Evolutionary conservation across 2,797 vertebrate species (phyloP), one percentile per base, ranked within the genome.

Genomic region (Eupleurogrammus muticus): DNA sequence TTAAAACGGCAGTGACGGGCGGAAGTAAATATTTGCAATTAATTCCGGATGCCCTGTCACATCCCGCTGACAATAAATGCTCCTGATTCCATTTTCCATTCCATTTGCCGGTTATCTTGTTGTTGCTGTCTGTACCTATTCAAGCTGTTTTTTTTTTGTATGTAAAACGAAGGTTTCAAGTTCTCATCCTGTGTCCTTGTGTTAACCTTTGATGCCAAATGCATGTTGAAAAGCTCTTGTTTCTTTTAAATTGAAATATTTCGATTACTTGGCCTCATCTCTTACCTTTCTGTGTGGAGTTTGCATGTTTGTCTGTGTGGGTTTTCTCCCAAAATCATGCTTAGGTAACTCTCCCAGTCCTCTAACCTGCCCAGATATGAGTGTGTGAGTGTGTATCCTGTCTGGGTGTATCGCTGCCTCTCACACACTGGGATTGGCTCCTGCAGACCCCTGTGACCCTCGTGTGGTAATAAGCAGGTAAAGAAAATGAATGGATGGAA

Each of bases 21-120:
- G 50, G 19, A 69, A 71, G 86, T 83, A 89, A 90, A 91, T 90
- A 89, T 93, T 93, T 86, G 82, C 57, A 64, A 90, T 88, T 59
- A 64, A 82, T 85, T 82, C 67, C 11, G 46, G 54, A 59, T 20
- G 20, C 42, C 23, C 32, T 36, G 76, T 79, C 77, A 68, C 42
- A 61, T 64, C 80, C 78, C 20, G 69, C 64, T 67, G 79, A 65
- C 74, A 82, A 80, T 65, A 71, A 79, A 77, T 3, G 61, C 36
- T 47, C 62, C 13, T 46, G 46, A 61, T 55, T 66, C 56, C 49
- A n/a, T 64, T 83, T 80, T 65, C 64, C 54, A 4, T 76, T 49
- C 42, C 23, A 70, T 71, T 80, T 47, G 46, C 38, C 38, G 12
- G 14, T 36, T 21, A 28, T 56, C 20, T 6, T 57, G 17, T 16